These are phyloP conservation scores for Salvelinus namaycush DNA, from an alignment of 2,113 vertebrate genomes.

Conservation along the genomic window DNA sequence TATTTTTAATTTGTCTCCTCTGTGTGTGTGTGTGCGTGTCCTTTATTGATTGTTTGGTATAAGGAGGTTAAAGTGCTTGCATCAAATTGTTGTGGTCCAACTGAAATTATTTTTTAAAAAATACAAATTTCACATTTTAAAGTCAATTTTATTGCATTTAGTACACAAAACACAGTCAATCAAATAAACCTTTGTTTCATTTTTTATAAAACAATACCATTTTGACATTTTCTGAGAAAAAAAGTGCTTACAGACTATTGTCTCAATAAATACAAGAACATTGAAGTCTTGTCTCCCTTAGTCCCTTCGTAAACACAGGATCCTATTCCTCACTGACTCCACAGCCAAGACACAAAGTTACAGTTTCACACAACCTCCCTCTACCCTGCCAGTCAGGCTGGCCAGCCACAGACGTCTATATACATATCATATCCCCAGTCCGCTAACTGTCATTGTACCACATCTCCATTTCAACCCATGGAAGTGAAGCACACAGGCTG, in stretches of 20 bases:
- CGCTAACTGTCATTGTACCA: constrained; percentile 64
- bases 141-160: constrained; percentile 80
- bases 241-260: constrained; percentile 97
- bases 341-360: constrained; percentile 84
- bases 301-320: constrained; percentile 72
- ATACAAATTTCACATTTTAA: constrained; percentile 50
- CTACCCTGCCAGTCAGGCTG: constrained; percentile 59
- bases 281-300: constrained; percentile 75
- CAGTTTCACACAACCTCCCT: constrained; percentile 79
- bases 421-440: constrained; percentile 54
- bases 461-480: constrained; percentile 43
- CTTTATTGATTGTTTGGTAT: not conserved
- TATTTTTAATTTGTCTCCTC: not conserved
- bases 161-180: constrained; percentile 96
- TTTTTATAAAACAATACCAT: constrained; percentile 80
- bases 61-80: not conserved
- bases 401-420: constrained; percentile 50
- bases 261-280: constrained; percentile 96
- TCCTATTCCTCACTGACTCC: constrained; percentile 76
- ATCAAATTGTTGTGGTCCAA: constrained; percentile 1
- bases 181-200: constrained; percentile 64
- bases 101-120: not conserved
- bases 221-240: constrained; percentile 78
- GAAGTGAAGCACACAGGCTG: constrained; percentile 38
- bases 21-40: not conserved